Evolutionary conservation across 2,113 vertebrate genomes (phyloP), one percentile per base, ranked within the genome.

Genomic region (Amblyornis subalaris): DNA sequence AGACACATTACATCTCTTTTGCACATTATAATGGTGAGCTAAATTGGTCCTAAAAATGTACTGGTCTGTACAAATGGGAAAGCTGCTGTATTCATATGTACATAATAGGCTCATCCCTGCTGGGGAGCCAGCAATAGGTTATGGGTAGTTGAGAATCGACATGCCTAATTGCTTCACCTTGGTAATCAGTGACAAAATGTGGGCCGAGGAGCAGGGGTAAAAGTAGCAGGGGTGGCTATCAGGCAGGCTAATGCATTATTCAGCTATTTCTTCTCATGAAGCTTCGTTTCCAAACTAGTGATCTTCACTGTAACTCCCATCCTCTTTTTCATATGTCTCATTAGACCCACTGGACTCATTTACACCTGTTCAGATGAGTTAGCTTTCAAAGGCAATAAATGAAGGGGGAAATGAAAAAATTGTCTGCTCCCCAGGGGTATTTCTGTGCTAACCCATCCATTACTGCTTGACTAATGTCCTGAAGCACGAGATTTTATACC

Each of bases 401-500:
- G 95, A 93, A 94, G 88, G 85, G 79, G 91, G 88, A 94, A 95
- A 96, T 90, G 90, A 75, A 94, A 97, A 89, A 96, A 95, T 55
- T 93, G 23, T 69, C 61, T 57, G 3, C 61, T 89, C 89, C 90
- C 72, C 40, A 60, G 85, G 74, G 93, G 85, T 93, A 51, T 88
- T 94, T 96, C 92, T 77, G 40, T 84, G 60, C 85, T 90, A 94
- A 94, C 69, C 82, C 85, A 64, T 95, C 80, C 72, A 86, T 94
- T 95, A 90, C 75, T 86, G 72, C 64, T 86, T 91, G 91, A 95
- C 88, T 95, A 90, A 95, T 33, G 65, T 88, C 94, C 76, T 53
- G 85, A 91, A 95, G 67, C 79, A 31, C 38, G 38, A 91, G 78
- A 74, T 77, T 96, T 95, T 91, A 88, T 91, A 93, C 36, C 40